Conservation (phyloP, 2,797 vertebrate genomes). For the Acipenser transmontanus region DNA sequence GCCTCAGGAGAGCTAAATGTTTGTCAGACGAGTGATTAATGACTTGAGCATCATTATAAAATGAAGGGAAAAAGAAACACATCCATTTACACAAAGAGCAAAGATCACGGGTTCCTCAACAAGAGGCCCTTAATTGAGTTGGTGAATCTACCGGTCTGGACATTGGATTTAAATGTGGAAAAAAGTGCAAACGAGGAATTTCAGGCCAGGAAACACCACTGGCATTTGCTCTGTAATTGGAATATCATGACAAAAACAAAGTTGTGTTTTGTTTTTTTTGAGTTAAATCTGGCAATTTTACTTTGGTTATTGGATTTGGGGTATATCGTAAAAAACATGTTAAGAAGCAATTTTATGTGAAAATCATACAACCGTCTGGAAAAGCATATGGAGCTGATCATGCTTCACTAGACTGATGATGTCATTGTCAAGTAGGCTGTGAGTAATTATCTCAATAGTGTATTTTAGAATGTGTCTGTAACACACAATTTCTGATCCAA, state of each 20-base stretch:
- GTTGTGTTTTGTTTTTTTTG: not conserved
- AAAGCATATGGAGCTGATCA: conserved; percentile 6
- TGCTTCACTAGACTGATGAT: conserved; percentile 5
- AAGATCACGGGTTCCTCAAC: conserved; percentile 43
- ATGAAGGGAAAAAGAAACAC: conserved; percentile 49
- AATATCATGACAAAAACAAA: not conserved
- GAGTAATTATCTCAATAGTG: conserved; percentile 5
- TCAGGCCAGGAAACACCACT: too few relatives aligned
- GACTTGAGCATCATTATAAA: conserved; percentile 53
- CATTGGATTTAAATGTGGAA: too few relatives aligned
- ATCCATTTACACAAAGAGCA: conserved; percentile 54
- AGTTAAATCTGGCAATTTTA: not conserved
- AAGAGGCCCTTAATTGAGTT: conserved; percentile 44
- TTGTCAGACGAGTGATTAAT: conserved; percentile 69
- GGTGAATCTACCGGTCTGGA: conserved; percentile 25
- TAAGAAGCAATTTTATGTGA: not conserved
- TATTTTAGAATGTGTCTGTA: conserved; percentile 4
- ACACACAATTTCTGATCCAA: too few relatives aligned
- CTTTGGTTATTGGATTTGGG: not conserved
- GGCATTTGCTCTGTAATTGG: not conserved
- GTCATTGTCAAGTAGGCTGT: conserved; percentile 9
- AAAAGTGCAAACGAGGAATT: too few relatives aligned
- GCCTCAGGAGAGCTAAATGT: conserved; percentile 35
- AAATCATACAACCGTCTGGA: conserved; percentile 1
- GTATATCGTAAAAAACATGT: not conserved